A percentile compares a stretch with the other conserved stretches of the same genome.
Evolutionary conservation across 1,140 invertebrate species (phyloP).

Genomic region (silkworm (Bombyx mori)): DNA sequence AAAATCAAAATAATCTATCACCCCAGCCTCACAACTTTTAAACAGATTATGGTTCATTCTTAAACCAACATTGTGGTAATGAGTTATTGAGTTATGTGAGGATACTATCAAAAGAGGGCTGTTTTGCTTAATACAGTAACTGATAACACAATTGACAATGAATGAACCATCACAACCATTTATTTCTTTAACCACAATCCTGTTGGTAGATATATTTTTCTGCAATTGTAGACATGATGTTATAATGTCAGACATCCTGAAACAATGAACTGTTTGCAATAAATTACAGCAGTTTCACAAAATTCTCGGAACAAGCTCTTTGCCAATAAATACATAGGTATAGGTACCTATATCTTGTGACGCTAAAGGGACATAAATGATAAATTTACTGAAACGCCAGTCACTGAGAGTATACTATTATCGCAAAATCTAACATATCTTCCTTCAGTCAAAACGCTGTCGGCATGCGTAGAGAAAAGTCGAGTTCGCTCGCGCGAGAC

Average conservation of each 20-base stretch:
- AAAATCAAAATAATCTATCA: conserved; percentile 65
- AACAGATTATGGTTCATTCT: conserved; percentile 80
- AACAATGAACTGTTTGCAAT: conserved; percentile 14
- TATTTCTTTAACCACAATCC: conserved; percentile 78
- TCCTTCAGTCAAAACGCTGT: background rate
- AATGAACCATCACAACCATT: conserved; percentile 80
- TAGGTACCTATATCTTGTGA: no score
- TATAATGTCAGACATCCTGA: conserved; percentile 72
- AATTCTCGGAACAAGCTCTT: background rate
- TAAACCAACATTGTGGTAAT: conserved; percentile 81
- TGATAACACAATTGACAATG: conserved; percentile 75
- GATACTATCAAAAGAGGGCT: conserved; percentile 74
- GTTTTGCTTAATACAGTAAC: conserved; percentile 72
- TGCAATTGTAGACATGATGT: conserved; percentile 74
- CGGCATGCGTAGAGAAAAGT: conserved; percentile 9
- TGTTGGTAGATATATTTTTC: conserved; percentile 67
- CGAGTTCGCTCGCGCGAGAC: conserved; percentile 8
- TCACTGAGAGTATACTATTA: no score
- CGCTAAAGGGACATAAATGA: no score
- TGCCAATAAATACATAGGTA: background rate
- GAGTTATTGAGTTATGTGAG: conserved; percentile 78
- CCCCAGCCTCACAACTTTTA: conserved; percentile 68
- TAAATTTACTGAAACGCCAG: no score
- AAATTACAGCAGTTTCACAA: background rate
- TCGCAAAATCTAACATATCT: no score